Conservation (phyloP, 2,113 vertebrate species). For the Grus americana region DNA sequence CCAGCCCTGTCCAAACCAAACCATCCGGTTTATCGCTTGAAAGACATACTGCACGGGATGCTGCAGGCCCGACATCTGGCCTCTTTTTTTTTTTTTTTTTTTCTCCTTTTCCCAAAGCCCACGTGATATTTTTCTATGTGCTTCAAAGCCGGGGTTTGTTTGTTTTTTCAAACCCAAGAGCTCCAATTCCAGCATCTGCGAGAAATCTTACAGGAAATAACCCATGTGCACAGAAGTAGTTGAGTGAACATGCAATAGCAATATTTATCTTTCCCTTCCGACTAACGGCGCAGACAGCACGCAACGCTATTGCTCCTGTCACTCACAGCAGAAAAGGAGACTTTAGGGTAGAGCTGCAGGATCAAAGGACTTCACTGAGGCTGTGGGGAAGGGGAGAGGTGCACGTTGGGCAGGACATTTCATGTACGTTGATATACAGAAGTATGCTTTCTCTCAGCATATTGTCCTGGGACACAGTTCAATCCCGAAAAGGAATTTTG, state of each 20-base stretch:
- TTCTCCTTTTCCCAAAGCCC: neutral
- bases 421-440: fast-evolving
- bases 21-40: fast-evolving
- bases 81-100: neutral
- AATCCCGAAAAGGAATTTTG: neutral
- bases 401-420: fast-evolving
- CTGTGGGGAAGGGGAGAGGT: neutral
- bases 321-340: neutral
- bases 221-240: neutral
- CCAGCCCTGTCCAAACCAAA: neutral
- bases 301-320: neutral
- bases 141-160: constrained; percentile 41
- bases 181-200: constrained; percentile 12
- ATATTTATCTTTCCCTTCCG: constrained; percentile 11
- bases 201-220: constrained; percentile 22
- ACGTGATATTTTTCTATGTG: neutral
- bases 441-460: neutral
- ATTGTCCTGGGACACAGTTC: neutral
- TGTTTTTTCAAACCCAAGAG: constrained; percentile 29
- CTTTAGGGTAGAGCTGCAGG: neutral
- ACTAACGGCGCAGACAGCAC: neutral
- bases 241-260: neutral
- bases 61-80: neutral
- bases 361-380: neutral
- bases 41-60: neutral